Evolutionary conservation across 2,797 vertebrate species (phyloP), one percentile per base, ranked within the genome.

Genomic region (Neoniphon sammara): DNA sequence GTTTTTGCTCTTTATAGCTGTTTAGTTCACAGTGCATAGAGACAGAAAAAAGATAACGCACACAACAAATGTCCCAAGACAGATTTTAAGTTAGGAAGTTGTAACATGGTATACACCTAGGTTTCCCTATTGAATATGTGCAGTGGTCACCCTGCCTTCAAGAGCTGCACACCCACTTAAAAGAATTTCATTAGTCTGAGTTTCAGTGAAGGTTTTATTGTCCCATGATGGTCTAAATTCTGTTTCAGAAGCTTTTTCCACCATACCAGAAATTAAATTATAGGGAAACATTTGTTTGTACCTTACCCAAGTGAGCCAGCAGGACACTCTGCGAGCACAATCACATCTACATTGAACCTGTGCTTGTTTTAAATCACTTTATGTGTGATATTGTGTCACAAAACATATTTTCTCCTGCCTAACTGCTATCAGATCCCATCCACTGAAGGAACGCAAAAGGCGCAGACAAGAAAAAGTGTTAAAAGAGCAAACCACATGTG

Each of bases 401-500:
- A 34, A 39, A 39, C 36, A 39, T 10, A 39, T 39, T 39, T 39
- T 7, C 36, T 39, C 36, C 36, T 9, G 36, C 36, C 36, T 9
- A 39, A 39, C 36, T 39, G 36, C 36, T 39, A 8, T 39, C 36
- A 39, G 36, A 39, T 34, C 31, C 57, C 66, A 23, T 63, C 50
- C 42, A 47, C 18, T 23, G 47, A 80, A 61, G 47, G 17, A 61
- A 62, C 39, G 25, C 55, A 53, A 12, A 52, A 59, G 75, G 15
- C 30, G 53, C n/a, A 21, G 2, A 0, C 47, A 65, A 47, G 36
- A 66, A 54, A 74, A 70, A 23, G 2, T 69, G 27, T 73, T 80
- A 74, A 72, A 81, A 75, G 39, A 81, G 31, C 34, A 83, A 73
- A 77, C 47, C 65, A 47, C 64, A 71, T 44, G 71, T 76, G 58